A percentile compares a stretch with the other conserved stretches of the same genome.
These are phyloP conservation scores for Coenobita brevimanus DNA, from an alignment of 1,140 invertebrate genomes.

Conservation along the genomic window DNA sequence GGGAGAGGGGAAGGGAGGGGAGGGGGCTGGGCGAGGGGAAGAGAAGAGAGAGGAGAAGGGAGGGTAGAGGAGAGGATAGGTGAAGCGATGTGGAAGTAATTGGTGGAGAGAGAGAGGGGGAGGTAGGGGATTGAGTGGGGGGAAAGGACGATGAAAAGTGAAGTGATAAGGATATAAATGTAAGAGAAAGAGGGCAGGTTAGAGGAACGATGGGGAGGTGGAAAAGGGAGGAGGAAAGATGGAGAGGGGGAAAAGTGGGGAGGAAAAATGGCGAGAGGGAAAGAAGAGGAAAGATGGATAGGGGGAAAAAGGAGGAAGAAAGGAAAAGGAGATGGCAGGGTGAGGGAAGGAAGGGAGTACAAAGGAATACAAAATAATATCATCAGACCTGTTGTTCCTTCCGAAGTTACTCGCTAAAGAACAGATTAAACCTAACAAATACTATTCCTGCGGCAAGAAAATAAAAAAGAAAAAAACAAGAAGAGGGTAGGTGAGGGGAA, in stretches of 20 bases:
- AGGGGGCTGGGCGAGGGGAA: neutral
- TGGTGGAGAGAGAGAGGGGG: slow-evolving; percentile 14
- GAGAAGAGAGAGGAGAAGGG: neutral
- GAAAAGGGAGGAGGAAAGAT: neutral
- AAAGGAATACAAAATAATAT: too few species aligned
- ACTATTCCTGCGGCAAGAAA: too few species aligned
- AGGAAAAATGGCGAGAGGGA: neutral
- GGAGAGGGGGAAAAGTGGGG: neutral
- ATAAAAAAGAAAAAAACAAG: too few species aligned
- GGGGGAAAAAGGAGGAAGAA: too few species aligned
- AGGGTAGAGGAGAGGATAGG: neutral
- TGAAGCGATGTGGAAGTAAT: neutral
- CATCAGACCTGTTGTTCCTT: too few species aligned
- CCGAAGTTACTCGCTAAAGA: too few species aligned
- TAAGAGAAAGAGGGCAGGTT: too few species aligned
- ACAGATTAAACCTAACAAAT: too few species aligned
- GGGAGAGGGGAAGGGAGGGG: slow-evolving; percentile 4
- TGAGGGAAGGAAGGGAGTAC: too few species aligned
- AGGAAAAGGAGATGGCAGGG: too few species aligned
- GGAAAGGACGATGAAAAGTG: neutral
- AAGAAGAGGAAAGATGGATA: too few species aligned
- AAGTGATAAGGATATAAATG: neutral
- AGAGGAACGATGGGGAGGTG: neutral
- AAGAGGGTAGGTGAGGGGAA: too few species aligned
- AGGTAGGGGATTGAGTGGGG: neutral